Percentiles rank a stretch among this genome's conserved stretches.
Conservation (phyloP, 1,140 invertebrate genomes). For the Aphelenchoides fujianensis region DNA sequence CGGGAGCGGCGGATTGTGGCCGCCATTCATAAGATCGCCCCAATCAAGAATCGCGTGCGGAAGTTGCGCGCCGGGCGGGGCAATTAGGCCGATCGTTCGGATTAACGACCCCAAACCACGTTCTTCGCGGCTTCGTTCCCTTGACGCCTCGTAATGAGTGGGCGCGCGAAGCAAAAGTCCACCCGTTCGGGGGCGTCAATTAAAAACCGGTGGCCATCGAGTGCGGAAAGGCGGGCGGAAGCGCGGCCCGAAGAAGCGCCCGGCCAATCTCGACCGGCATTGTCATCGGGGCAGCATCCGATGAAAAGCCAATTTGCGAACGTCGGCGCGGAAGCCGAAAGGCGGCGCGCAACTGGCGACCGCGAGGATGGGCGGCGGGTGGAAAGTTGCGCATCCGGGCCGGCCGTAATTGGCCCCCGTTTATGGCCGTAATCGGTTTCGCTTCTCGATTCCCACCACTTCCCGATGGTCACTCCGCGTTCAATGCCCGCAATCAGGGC, state of each 20-base stretch:
- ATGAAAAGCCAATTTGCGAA: slow-evolving; percentile 1
- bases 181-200: not conserved
- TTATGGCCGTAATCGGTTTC: too few species aligned
- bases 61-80: not conserved
- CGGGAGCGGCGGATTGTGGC: not conserved
- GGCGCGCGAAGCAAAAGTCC: not conserved
- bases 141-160: not conserved
- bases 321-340: not conserved
- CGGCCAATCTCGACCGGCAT: slow-evolving; percentile 1
- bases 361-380: not conserved
- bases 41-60: not conserved
- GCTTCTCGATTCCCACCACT: not conserved
- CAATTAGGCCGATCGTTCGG: not conserved
- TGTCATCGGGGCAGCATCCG: not conserved
- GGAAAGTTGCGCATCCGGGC: not conserved
- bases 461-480: not conserved
- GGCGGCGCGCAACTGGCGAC: not conserved
- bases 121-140: not conserved
- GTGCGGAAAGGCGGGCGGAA: not conserved
- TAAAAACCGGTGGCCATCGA: not conserved
- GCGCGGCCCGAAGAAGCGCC: not conserved
- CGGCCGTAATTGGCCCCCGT: not conserved
- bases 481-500: too few species aligned
- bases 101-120: too few species aligned
- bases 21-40: not conserved